Evolutionary conservation across 2,113 vertebrate genomes (phyloP).

Genomic region (Macquaria ambigua): DNA sequence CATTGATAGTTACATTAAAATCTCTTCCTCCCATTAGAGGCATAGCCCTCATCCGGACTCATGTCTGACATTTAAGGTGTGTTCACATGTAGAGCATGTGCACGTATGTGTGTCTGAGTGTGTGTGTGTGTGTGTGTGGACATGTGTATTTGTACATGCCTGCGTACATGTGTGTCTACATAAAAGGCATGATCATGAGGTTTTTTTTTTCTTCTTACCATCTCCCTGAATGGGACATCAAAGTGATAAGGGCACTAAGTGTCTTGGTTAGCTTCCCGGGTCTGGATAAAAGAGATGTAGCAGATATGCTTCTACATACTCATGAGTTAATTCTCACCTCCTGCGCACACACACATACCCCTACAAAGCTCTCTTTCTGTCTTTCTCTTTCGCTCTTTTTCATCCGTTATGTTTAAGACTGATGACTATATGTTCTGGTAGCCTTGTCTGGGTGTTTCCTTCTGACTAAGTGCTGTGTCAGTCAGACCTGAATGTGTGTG

Average conservation of each 20-base stretch:
- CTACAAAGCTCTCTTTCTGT: background rate
- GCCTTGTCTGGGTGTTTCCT: constrained; percentile 66
- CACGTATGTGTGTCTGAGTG: constrained; percentile 14
- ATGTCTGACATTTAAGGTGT: constrained; percentile 78
- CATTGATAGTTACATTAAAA: constrained; percentile 87
- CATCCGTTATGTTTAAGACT: constrained; percentile 48
- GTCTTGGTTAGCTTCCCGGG: constrained; percentile 38
- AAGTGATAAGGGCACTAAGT: constrained; percentile 54
- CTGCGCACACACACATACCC: constrained; percentile 5
- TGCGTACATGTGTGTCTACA: constrained; percentile 45
- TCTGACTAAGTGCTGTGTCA: constrained; percentile 76
- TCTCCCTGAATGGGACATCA: constrained; percentile 61
- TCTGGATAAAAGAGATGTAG: constrained; percentile 38
- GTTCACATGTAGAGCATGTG: constrained; percentile 69
- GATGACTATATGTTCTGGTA: constrained; percentile 67
- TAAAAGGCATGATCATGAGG: constrained; percentile 50
- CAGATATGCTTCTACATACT: constrained; percentile 32
- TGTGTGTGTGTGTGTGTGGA: constrained; percentile 19
- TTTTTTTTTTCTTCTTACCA: constrained; percentile 19
- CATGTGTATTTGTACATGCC: constrained; percentile 49
- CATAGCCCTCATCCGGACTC: constrained; percentile 76
- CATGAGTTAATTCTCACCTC: constrained; percentile 41
- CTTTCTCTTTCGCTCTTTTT: constrained; percentile 17
- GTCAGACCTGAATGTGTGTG: constrained; percentile 53
- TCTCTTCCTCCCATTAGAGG: constrained; percentile 85